These are phyloP conservation scores for Chloroclysta siterata DNA, from an alignment of 2,888 invertebrate genomes.

Conservation along the genomic window DNA sequence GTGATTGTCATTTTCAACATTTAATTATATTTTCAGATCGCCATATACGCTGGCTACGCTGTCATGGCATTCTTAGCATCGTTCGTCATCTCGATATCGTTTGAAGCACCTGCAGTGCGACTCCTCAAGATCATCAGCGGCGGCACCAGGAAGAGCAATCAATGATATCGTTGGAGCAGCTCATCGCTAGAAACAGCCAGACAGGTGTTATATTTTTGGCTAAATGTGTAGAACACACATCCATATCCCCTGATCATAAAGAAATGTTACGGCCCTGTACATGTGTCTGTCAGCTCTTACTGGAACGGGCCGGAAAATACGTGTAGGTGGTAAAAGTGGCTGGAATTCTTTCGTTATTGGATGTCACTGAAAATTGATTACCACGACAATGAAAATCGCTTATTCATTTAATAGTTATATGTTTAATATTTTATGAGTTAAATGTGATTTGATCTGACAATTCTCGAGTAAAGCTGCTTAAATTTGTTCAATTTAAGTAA, in stretches of 20 bases:
- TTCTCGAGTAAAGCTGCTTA: not conserved
- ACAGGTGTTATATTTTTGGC: not conserved
- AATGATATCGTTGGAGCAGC: slow-evolving; percentile 40
- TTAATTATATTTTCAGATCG: slow-evolving; percentile 56
- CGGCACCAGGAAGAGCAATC: slow-evolving; percentile 60
- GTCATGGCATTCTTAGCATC: slow-evolving; percentile 91
- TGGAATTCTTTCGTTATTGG: slow-evolving; percentile 22
- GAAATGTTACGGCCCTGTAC: not conserved
- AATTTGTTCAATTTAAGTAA: not conserved
- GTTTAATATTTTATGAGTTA: slow-evolving; percentile 20
- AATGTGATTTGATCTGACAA: slow-evolving; percentile 16
- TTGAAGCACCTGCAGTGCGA: slow-evolving; percentile 93
- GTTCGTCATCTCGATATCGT: slow-evolving; percentile 90
- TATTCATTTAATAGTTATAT: slow-evolving; percentile 10
- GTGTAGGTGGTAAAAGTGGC: not conserved
- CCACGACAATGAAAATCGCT: slow-evolving; percentile 11
- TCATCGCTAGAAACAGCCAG: not conserved
- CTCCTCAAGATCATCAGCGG: slow-evolving; percentile 88
- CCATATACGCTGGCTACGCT: slow-evolving; percentile 90
- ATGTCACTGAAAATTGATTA: slow-evolving; percentile 29
- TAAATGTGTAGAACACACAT: no score
- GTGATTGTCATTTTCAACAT: not conserved
- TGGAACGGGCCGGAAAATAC: no score
- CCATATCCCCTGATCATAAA: not conserved
- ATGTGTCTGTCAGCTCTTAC: no score